Conservation (phyloP, 2,888 invertebrate species). For the Agrotis puta region DNA sequence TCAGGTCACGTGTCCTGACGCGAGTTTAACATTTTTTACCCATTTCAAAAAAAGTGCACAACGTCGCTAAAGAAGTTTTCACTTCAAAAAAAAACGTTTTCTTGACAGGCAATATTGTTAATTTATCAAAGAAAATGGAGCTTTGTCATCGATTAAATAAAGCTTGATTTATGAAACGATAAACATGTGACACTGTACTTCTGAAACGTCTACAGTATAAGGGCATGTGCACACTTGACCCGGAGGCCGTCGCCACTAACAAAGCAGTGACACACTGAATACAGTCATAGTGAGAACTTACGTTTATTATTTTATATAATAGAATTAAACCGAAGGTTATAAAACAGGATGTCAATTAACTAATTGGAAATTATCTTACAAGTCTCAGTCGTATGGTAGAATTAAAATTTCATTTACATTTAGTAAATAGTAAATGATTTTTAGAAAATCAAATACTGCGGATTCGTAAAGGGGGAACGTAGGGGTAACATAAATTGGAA, state of each 20-base stretch:
- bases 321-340: neutral
- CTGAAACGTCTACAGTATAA: slow-evolving; percentile 15
- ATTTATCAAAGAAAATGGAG: neutral
- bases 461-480: neutral
- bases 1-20: no score
- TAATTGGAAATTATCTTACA: no score
- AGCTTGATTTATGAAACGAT: neutral
- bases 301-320: slow-evolving; percentile 30
- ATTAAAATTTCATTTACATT: no score
- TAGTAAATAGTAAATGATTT: no score
- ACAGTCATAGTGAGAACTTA: slow-evolving; percentile 7
- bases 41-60: no score
- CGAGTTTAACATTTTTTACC: no score
- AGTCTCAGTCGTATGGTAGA: no score
- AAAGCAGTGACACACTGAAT: slow-evolving; percentile 39
- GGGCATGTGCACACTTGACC: slow-evolving; percentile 64
- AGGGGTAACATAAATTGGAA: no score
- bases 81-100: no score
- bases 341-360: neutral
- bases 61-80: no score
- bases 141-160: neutral
- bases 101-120: no score
- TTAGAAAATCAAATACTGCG: neutral
- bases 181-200: slow-evolving; percentile 1
- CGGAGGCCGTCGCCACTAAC: slow-evolving; percentile 56